These are phyloP conservation scores for Erythrocercus mccallii DNA, from an alignment of 2,113 vertebrate genomes.

Conservation along the genomic window DNA sequence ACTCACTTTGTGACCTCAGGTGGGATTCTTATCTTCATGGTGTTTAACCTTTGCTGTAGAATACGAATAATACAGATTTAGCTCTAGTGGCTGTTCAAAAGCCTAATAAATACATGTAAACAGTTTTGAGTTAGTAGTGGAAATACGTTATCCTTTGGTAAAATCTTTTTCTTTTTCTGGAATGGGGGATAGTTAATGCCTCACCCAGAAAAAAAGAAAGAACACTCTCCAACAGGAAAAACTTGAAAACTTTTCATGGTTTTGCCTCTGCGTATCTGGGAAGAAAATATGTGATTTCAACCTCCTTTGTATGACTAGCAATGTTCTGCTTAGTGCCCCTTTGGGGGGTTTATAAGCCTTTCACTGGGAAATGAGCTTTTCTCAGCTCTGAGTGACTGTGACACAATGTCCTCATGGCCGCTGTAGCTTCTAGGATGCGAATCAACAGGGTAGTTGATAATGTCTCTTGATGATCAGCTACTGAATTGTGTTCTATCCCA, in stretches of 20 bases:
- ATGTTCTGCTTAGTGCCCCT: background rate
- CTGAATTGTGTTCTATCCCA: background rate
- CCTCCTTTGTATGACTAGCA: background rate
- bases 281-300: background rate
- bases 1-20: background rate
- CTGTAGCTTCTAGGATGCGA: background rate
- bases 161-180: background rate
- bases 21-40: fast-evolving
- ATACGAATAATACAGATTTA: background rate
- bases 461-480: background rate
- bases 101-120: background rate
- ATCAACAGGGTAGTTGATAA: background rate
- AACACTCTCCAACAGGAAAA: background rate
- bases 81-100: background rate
- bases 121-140: background rate
- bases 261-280: background rate
- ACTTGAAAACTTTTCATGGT: background rate
- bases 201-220: background rate
- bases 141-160: fast-evolving
- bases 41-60: background rate
- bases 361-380: background rate
- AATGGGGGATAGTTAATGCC: background rate
- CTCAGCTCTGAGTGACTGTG: background rate
- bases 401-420: background rate
- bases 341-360: background rate